Conservation (phyloP, 1,140 invertebrate species). For the Caenorhabditis tropicalis region DNA sequence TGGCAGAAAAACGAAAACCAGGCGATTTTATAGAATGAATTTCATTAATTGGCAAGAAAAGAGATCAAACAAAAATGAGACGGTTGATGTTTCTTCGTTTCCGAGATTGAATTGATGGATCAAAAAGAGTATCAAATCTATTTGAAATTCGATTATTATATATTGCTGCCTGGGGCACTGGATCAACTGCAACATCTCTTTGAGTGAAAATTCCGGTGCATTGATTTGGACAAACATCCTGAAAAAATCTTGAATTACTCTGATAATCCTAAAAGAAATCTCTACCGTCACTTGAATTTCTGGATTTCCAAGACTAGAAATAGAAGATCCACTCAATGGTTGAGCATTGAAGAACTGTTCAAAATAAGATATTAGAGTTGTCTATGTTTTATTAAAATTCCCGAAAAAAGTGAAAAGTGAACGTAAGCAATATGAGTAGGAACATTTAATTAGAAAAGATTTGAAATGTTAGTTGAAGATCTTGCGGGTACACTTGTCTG, state of each 20-base stretch:
- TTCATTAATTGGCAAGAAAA: background rate
- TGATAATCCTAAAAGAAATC: background rate
- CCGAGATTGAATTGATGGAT: background rate
- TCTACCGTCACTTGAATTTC: slow-evolving; percentile 22
- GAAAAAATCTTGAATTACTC: background rate
- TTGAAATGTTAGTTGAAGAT: slow-evolving; percentile 12
- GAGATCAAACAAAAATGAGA: background rate
- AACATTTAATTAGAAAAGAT: background rate
- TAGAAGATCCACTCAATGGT: background rate
- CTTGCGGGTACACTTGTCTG: slow-evolving; percentile 35
- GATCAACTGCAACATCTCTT: slow-evolving; percentile 37
- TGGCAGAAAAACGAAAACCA: too few relatives aligned
- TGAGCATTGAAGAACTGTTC: slow-evolving; percentile 20
- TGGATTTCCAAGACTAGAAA: background rate
- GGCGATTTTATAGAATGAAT: too few relatives aligned
- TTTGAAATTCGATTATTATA: slow-evolving; percentile 44
- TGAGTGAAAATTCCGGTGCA: slow-evolving; percentile 32
- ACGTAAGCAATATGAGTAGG: background rate
- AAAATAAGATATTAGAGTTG: background rate
- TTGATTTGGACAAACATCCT: slow-evolving; percentile 39
- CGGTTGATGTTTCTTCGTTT: background rate
- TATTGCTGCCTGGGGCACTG: slow-evolving; percentile 34
- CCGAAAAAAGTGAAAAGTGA: background rate
- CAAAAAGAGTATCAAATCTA: slow-evolving; percentile 31
- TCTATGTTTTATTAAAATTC: background rate